Conservation (phyloP, 2,888 invertebrate genomes). For the Panzeria rudis region DNA sequence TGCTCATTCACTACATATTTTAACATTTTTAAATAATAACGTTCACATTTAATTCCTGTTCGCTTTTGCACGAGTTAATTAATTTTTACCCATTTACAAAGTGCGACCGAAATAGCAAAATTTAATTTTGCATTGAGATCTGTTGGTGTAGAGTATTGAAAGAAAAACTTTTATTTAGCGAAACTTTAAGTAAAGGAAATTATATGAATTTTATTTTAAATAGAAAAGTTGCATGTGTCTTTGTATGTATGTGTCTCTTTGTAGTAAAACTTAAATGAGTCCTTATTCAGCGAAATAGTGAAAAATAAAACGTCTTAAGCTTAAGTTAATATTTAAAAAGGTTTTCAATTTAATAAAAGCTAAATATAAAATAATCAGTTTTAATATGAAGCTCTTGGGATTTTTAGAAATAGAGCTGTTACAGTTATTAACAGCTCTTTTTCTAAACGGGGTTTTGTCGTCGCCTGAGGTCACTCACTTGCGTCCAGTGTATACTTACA, state of each 20-base stretch:
- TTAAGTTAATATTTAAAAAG: not conserved
- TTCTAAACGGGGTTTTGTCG: no score
- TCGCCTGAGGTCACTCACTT: no score
- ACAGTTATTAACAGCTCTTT: no score
- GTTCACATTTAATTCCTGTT: no score
- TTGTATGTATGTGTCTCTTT: not conserved
- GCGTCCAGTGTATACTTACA: no score
- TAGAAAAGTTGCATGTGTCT: not conserved
- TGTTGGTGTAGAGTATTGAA: not conserved
- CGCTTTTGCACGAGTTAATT: no score
- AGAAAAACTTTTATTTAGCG: slow-evolving; percentile 24
- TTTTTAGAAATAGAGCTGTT: no score
- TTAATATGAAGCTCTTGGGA: not conserved
- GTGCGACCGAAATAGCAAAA: no score
- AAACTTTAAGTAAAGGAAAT: slow-evolving; percentile 30
- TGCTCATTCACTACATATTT: no score
- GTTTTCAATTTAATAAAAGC: no score
- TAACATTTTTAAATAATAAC: no score
- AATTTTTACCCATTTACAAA: no score
- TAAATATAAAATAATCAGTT: not conserved
- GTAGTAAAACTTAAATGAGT: not conserved
- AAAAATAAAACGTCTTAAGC: not conserved
- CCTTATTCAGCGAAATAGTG: not conserved
- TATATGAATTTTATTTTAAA: not conserved
- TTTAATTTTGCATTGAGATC: not conserved